Evolutionary conservation across 1,140 invertebrate species (phyloP).

Genomic region (Caenorhabditis briggsae): DNA sequence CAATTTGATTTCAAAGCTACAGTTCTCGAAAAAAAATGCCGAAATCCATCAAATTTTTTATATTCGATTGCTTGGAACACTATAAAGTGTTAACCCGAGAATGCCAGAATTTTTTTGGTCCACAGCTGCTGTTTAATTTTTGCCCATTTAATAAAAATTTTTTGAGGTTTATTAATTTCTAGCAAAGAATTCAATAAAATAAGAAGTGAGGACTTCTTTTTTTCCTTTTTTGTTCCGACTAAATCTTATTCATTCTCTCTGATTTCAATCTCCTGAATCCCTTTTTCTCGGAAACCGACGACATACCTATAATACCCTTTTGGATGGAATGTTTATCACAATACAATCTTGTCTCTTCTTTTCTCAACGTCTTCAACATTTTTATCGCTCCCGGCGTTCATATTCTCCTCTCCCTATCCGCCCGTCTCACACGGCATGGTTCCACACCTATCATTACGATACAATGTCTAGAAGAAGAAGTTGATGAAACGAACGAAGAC

Average conservation of each 20-base stretch:
- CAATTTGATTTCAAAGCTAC: no score
- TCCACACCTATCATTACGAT: conserved; percentile 56
- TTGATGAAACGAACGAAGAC: conserved; percentile 3
- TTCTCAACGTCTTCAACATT: neutral
- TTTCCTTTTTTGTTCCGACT: neutral
- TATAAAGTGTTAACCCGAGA: no score
- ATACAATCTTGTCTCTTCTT: conserved; percentile 30
- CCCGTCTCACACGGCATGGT: conserved; percentile 33
- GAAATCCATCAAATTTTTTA: no score
- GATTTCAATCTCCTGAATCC: conserved; percentile 40
- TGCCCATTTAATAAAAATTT: no score
- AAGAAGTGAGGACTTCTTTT: neutral
- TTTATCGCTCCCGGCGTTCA: conserved; percentile 48
- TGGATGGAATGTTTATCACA: conserved; percentile 43
- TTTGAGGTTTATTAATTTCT: no score
- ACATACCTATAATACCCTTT: conserved; percentile 48
- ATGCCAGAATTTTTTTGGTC: no score
- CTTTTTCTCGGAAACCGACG: conserved; percentile 13
- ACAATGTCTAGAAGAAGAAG: neutral
- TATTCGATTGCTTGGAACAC: no score
- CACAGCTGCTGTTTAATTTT: no score
- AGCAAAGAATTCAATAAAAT: no score
- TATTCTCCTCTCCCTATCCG: neutral
- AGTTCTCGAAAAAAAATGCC: no score
- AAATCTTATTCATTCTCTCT: neutral